phyloP scores from a whole-genome alignment of 2,888 invertebrate genomes.

The Xestia sexstrigata region DNA sequence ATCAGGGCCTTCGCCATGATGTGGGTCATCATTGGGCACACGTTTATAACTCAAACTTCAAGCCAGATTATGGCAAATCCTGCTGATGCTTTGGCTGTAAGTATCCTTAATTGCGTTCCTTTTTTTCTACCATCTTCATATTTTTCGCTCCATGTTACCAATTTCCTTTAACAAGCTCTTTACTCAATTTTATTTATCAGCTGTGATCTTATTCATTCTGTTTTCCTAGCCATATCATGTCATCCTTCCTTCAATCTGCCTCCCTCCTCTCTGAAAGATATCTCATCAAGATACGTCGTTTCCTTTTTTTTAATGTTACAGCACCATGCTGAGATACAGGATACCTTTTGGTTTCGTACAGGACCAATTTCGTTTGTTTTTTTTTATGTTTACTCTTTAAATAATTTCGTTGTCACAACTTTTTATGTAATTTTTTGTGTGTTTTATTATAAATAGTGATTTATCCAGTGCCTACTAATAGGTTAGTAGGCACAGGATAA shows the following conservation, averaged over 20 bases:
- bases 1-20: constrained; percentile 86
- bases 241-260: too few relatives aligned
- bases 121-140: neutral
- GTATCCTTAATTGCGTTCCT: constrained; percentile 31
- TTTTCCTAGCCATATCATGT: neutral
- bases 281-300: neutral
- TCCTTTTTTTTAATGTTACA: too few relatives aligned
- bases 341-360: too few relatives aligned
- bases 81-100: constrained; percentile 70
- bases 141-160: neutral
- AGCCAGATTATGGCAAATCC: constrained; percentile 71
- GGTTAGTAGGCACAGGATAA: too few relatives aligned
- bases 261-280: neutral
- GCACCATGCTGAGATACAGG: too few relatives aligned
- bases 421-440: too few relatives aligned
- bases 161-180: too few relatives aligned
- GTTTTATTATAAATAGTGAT: too few relatives aligned
- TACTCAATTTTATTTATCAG: neutral
- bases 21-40: constrained; percentile 88
- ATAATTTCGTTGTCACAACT: too few relatives aligned
- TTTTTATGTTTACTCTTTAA: too few relatives aligned
- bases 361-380: too few relatives aligned
- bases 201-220: neutral
- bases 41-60: constrained; percentile 69
- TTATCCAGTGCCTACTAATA: too few relatives aligned